Evolutionary conservation across 1,140 invertebrate genomes (phyloP).

Genomic region (Himalopsyche phryganea): DNA sequence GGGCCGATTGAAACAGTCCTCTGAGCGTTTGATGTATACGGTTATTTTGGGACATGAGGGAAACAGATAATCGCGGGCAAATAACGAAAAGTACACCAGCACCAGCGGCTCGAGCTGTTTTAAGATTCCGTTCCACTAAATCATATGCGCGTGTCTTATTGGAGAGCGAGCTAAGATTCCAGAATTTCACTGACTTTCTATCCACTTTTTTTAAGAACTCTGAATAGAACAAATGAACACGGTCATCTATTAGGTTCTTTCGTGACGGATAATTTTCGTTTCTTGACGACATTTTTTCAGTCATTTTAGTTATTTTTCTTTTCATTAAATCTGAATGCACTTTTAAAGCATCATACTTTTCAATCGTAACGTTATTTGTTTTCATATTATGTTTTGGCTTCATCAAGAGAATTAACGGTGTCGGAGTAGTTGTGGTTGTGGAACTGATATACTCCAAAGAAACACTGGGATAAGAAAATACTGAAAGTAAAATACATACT

Average conservation of each 20-base stretch:
- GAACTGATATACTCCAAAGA: conserved; percentile 1
- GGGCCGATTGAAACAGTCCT: conserved; percentile 19
- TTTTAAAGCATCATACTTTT: conserved; percentile 32
- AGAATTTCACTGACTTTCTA: conserved; percentile 7
- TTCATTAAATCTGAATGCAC: conserved; percentile 28
- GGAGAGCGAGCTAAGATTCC: not conserved
- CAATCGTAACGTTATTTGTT: conserved; percentile 14
- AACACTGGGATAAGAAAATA: conserved; percentile 6
- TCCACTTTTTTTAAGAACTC: conserved; percentile 14
- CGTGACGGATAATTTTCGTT: not conserved
- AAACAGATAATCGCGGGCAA: conserved; percentile 15
- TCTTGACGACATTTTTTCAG: conserved; percentile 1
- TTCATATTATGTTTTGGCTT: conserved; percentile 15
- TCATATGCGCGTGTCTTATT: conserved; percentile 14
- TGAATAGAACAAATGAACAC: conserved; percentile 26
- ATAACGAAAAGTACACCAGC: conserved; percentile 16
- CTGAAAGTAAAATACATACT: conserved; percentile 4
- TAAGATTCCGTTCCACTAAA: conserved; percentile 23
- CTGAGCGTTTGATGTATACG: conserved; percentile 18
- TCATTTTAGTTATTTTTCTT: conserved; percentile 20
- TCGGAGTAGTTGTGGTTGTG: conserved; percentile 29
- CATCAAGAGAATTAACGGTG: conserved; percentile 17
- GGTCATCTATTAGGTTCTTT: conserved; percentile 7
- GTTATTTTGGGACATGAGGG: conserved; percentile 16
- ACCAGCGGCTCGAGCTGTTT: conserved; percentile 16